Evolutionary conservation across 2,113 vertebrate genomes (phyloP).

Genomic region (Grallaria varia): DNA sequence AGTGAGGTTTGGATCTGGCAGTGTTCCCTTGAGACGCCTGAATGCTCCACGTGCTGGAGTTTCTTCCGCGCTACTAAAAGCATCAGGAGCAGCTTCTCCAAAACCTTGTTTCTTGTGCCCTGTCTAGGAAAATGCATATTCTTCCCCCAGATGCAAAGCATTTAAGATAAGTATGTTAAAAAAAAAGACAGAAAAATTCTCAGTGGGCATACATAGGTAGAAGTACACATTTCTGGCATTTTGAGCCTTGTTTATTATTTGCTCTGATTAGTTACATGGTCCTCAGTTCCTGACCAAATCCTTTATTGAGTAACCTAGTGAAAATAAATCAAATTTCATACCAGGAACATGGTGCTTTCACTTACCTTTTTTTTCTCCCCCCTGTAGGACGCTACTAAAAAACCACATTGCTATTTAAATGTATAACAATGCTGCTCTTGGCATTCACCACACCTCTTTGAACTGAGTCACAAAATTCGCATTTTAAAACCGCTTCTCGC

Average conservation of each 20-base stretch:
- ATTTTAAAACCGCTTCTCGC: neutral
- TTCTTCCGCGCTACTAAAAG: neutral
- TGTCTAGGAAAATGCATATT: neutral
- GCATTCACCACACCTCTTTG: neutral
- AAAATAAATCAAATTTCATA: neutral
- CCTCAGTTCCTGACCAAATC: neutral
- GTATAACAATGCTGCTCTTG: neutral
- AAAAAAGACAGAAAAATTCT: neutral
- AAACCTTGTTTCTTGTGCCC: neutral
- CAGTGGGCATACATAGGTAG: rapidly evolving
- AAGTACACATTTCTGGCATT: neutral
- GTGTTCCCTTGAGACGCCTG: neutral
- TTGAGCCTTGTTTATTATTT: neutral
- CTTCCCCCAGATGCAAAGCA: neutral
- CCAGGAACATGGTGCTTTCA: neutral
- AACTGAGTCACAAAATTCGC: neutral
- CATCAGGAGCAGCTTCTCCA: neutral
- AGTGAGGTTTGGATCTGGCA: neutral
- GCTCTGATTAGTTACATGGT: rapidly evolving
- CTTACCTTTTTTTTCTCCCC: neutral
- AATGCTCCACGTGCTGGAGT: rapidly evolving
- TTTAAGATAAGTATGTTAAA: neutral
- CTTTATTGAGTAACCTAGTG: neutral
- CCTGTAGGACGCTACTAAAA: neutral
- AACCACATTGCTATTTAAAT: neutral